Evolutionary conservation across 2,113 vertebrate species (phyloP).

Genomic region (Gambusia affinis): DNA sequence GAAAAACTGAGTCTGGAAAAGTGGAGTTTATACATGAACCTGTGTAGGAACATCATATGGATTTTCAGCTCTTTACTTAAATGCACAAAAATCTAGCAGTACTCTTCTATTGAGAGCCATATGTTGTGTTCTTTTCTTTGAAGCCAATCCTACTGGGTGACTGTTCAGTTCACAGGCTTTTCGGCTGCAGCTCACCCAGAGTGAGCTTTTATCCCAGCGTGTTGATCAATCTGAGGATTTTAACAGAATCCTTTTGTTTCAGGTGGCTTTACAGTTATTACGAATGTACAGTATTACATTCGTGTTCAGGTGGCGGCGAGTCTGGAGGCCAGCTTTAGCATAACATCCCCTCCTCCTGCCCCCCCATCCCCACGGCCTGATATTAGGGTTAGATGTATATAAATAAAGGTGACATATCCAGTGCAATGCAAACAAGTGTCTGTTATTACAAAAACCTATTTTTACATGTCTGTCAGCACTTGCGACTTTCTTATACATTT

Average conservation of each 20-base stretch:
- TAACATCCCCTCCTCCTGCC: constrained; percentile 9
- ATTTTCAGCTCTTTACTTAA: constrained; percentile 21
- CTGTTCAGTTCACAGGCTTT: constrained; percentile 29
- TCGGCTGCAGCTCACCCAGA: constrained; percentile 6
- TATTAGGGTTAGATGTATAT: constrained; percentile 46
- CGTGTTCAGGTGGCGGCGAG: constrained; percentile 47
- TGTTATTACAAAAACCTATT: constrained; percentile 49
- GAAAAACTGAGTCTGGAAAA: background rate
- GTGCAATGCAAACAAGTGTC: constrained; percentile 48
- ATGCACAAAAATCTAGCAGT: constrained; percentile 9
- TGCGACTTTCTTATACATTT: constrained; percentile 64
- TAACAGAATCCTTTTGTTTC: constrained; percentile 14
- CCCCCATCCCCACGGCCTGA: no score
- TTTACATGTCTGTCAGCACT: constrained; percentile 64
- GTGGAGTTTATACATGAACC: background rate
- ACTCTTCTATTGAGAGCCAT: constrained; percentile 40
- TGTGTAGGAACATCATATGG: constrained; percentile 3
- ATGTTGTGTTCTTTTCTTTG: constrained; percentile 2
- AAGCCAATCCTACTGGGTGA: constrained; percentile 6
- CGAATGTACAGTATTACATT: constrained; percentile 48
- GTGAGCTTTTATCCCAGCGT: background rate
- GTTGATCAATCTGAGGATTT: constrained; percentile 23
- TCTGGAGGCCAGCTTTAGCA: constrained; percentile 65
- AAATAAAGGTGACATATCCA: constrained; percentile 57
- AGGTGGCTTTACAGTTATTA: constrained; percentile 18